These are phyloP conservation scores for Punctoribates punctum DNA, from an alignment of 2,888 invertebrate species.

Conservation along the genomic window DNA sequence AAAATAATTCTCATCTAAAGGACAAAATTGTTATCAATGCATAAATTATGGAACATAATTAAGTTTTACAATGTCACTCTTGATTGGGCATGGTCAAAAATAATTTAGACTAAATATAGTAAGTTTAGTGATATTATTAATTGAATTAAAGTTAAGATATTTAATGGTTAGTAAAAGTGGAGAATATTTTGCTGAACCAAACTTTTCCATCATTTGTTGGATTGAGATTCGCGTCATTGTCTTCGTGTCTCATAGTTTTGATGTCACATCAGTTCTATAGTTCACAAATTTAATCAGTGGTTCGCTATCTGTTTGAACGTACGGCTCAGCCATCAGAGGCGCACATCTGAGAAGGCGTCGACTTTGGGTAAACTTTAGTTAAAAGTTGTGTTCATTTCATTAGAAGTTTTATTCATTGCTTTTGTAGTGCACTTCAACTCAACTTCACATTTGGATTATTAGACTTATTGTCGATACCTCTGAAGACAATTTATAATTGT, in stretches of 20 bases:
- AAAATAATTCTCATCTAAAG: too few species aligned
- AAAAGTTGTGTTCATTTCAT: conserved; percentile 29
- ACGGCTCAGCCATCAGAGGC: conserved; percentile 5
- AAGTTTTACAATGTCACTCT: not conserved
- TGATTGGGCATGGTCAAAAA: too few species aligned
- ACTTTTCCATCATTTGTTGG: conserved; percentile 20
- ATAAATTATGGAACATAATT: too few species aligned
- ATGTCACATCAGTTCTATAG: conserved; percentile 22
- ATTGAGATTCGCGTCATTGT: conserved; percentile 26
- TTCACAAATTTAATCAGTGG: not conserved
- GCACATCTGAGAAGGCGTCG: conserved; percentile 14
- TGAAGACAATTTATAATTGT: conserved; percentile 3
- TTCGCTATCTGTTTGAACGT: conserved; percentile 2
- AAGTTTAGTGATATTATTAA: not conserved
- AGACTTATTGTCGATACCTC: not conserved
- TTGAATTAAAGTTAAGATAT: not conserved
- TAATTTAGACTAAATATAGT: not conserved
- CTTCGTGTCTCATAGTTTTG: conserved; percentile 8
- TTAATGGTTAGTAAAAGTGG: not conserved
- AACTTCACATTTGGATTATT: conserved; percentile 15
- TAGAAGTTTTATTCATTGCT: not conserved
- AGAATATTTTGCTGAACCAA: not conserved
- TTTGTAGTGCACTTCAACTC: not conserved
- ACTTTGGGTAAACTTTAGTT: not conserved
- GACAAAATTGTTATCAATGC: too few species aligned